Conservation (phyloP, 2,797 vertebrate species). For the Brotula barbata region DNA sequence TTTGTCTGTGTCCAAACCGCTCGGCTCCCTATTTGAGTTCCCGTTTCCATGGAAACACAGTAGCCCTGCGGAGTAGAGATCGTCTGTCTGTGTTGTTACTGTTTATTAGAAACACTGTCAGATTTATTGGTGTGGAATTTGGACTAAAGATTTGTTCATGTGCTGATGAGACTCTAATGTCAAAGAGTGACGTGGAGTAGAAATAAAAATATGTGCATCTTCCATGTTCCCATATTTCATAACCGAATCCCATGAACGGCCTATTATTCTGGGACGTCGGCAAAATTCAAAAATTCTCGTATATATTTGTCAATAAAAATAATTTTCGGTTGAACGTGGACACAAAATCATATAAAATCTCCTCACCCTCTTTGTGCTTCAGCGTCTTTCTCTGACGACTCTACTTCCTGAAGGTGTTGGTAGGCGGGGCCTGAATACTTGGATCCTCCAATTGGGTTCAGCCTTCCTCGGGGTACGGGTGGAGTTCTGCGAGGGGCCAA, state of each 20-base stretch:
- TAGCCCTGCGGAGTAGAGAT: too few species aligned
- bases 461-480: conserved; percentile 68
- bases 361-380: conserved; percentile 71
- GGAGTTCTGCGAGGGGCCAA: conserved; percentile 69
- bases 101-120: too few species aligned
- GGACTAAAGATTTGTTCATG: too few species aligned
- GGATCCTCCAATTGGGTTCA: conserved; percentile 72
- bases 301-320: too few species aligned
- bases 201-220: too few species aligned
- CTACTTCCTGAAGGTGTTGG: conserved; percentile 78
- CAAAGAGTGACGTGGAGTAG: too few species aligned
- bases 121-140: too few species aligned
- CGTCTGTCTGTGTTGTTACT: conserved; percentile 42
- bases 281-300: too few species aligned
- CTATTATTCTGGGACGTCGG: too few species aligned
- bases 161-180: too few species aligned
- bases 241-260: too few species aligned
- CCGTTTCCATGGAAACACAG: conserved; percentile 68
- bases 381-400: conserved; percentile 68
- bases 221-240: too few species aligned
- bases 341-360: neutral
- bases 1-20: conserved; percentile 31
- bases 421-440: conserved; percentile 79
- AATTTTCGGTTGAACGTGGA: neutral
- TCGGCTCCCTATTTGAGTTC: conserved; percentile 37